These are phyloP conservation scores for Tetranychus piercei DNA, from an alignment of 2,888 invertebrate species.

Conservation along the genomic window DNA sequence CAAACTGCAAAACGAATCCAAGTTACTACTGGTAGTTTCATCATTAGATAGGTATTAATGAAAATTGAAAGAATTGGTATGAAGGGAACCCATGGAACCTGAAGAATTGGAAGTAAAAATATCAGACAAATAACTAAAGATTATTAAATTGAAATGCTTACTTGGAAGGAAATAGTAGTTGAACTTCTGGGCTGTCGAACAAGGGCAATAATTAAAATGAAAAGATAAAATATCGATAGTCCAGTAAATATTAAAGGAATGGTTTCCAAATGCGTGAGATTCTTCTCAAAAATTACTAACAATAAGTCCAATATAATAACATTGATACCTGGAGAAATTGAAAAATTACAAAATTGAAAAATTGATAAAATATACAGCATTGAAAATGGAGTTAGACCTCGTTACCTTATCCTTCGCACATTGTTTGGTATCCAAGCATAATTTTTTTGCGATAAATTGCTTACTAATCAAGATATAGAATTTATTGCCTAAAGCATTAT, in stretches of 20 bases:
- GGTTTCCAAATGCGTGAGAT: neutral
- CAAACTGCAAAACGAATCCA: conserved; percentile 68
- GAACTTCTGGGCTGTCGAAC: conserved; percentile 15
- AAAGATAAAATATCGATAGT: neutral
- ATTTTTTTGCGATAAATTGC: too few species aligned
- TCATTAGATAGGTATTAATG: conserved; percentile 65
- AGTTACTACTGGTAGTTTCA: conserved; percentile 52
- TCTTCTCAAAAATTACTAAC: neutral
- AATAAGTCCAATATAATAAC: neutral
- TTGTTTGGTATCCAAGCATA: too few species aligned
- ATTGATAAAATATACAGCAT: neutral
- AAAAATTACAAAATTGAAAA: neutral
- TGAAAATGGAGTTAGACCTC: neutral
- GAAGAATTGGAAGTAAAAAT: conserved; percentile 21
- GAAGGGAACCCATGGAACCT: conserved; percentile 69
- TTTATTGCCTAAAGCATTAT: too few species aligned
- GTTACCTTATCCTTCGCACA: too few species aligned
- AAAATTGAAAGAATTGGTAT: conserved; percentile 61
- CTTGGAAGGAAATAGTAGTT: conserved; percentile 19
- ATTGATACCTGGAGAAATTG: neutral
- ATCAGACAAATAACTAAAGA: neutral
- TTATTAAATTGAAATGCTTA: neutral
- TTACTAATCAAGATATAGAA: too few species aligned
- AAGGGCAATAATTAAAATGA: conserved; percentile 13
- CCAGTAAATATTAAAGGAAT: neutral